These are phyloP conservation scores for Dolichallabes microphthalmus DNA, from an alignment of 2,113 vertebrate genomes.

Conservation along the genomic window DNA sequence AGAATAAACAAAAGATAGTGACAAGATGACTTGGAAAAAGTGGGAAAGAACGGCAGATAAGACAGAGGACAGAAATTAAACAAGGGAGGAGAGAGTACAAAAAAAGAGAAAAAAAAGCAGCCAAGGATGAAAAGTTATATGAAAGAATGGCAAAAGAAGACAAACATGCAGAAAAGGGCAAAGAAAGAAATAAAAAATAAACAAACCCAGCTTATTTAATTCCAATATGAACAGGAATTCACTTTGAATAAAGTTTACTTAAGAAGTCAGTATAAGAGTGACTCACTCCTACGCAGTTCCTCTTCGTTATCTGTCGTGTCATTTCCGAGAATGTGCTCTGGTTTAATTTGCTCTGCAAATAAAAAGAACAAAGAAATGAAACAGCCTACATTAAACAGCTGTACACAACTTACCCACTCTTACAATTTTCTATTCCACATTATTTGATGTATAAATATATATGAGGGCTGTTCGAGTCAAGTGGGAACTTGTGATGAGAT, in stretches of 20 bases:
- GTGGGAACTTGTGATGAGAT: no score
- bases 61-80: background rate
- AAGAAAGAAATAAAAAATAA: background rate
- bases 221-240: background rate
- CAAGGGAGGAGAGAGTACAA: background rate
- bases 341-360: constrained; percentile 86
- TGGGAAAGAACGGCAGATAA: background rate
- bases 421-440: background rate
- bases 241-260: background rate
- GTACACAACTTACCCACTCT: background rate
- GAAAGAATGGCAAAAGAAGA: background rate
- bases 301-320: constrained; percentile 90
- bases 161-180: background rate
- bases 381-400: background rate
- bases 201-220: background rate
- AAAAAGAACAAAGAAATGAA: background rate
- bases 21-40: background rate
- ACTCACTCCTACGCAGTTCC: constrained; percentile 86
- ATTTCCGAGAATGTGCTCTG: constrained; percentile 86
- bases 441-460: background rate
- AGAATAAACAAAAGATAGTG: background rate
- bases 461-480: no score
- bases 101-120: background rate
- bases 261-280: background rate
- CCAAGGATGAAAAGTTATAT: background rate